These are phyloP conservation scores for Ellobium chinense DNA, from an alignment of 2,888 invertebrate genomes.

Conservation along the genomic window DNA sequence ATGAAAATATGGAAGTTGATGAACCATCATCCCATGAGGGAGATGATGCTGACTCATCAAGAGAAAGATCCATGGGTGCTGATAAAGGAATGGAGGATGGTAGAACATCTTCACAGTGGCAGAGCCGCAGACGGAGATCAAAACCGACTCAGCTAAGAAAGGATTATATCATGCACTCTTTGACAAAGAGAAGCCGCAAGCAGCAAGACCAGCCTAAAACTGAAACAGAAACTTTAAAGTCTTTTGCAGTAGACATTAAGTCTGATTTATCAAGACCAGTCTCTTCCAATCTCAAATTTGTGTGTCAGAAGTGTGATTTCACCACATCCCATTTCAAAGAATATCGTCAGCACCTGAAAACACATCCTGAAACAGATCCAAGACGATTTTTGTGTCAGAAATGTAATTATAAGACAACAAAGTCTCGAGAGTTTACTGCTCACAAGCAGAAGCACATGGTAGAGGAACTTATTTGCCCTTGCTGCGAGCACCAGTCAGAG, in stretches of 20 bases:
- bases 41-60: not conserved
- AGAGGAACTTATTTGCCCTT: constrained; percentile 69
- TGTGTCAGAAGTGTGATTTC: constrained; percentile 51
- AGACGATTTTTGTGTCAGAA: constrained; percentile 54
- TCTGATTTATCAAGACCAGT: not conserved
- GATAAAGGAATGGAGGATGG: not conserved
- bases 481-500: constrained; percentile 76
- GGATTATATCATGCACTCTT: constrained; percentile 38
- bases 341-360: constrained; percentile 50
- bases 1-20: not conserved
- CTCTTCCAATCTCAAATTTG: constrained; percentile 41
- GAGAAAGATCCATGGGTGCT: not conserved
- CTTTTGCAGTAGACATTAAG: not conserved
- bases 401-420: constrained; percentile 54
- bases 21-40: not conserved
- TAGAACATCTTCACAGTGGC: constrained; percentile 14
- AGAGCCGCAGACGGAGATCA: constrained; percentile 32
- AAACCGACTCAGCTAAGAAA: constrained; percentile 25
- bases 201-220: not conserved
- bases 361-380: constrained; percentile 49
- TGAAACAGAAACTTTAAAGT: not conserved
- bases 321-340: constrained; percentile 40
- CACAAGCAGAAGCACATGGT: constrained; percentile 48
- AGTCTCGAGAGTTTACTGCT: constrained; percentile 43
- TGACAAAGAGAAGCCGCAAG: constrained; percentile 30